Conservation (phyloP, 1,140 invertebrate species). For the Pseudomyrmex gracilis region DNA sequence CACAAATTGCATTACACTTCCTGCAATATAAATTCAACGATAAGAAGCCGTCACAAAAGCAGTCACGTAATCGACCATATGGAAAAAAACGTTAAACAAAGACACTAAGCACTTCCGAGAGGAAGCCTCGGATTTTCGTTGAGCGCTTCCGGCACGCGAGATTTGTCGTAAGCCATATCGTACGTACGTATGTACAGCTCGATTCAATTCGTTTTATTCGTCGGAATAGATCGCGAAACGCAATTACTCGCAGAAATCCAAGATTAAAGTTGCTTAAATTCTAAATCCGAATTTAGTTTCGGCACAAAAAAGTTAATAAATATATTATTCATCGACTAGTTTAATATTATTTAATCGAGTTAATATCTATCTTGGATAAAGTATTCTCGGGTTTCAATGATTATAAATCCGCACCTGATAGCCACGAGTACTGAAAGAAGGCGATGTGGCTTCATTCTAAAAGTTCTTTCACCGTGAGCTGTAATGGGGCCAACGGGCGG, state of each 20-base stretch:
- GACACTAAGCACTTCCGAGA: constrained; percentile 47
- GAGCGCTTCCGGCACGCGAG: constrained; percentile 42
- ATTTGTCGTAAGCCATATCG: constrained; percentile 7
- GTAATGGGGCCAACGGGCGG: constrained; percentile 41
- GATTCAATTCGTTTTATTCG: not conserved
- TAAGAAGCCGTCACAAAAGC: constrained; percentile 47
- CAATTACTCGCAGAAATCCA: too few relatives aligned
- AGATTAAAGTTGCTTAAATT: too few relatives aligned
- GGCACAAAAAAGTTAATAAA: not conserved
- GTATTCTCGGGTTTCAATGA: not conserved
- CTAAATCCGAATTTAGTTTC: too few relatives aligned
- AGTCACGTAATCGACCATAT: constrained; percentile 27
- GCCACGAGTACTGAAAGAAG: constrained; percentile 51
- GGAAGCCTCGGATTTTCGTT: constrained; percentile 53
- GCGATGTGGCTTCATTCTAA: constrained; percentile 47
- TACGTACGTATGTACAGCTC: not conserved
- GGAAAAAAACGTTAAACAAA: constrained; percentile 44
- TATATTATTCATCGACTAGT: too few relatives aligned
- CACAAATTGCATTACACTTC: constrained; percentile 18
- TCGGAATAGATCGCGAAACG: constrained; percentile 15
- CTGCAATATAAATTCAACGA: constrained; percentile 34
- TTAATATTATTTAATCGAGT: not conserved
- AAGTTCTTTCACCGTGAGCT: constrained; percentile 53
- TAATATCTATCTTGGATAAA: not conserved
- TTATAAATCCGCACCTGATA: constrained; percentile 28